Conservation (phyloP, 2,888 invertebrate species). For the Rhimphoctona megacephalus region DNA sequence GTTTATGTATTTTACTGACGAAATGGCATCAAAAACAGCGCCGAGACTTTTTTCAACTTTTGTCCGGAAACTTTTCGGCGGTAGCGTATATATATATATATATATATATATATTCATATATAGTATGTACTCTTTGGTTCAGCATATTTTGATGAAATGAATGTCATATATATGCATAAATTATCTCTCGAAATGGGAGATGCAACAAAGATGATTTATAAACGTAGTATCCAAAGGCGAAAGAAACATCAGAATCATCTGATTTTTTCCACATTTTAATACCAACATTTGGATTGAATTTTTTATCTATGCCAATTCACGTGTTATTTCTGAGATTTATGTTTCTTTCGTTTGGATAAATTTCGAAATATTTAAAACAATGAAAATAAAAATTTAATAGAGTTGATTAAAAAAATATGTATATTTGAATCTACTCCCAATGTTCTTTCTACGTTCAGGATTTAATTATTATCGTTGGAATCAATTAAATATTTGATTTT, state of each 20-base stretch:
- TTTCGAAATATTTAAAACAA: not conserved
- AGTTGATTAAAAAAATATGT: not conserved
- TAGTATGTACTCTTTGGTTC: slow-evolving; percentile 62
- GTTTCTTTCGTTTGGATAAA: not conserved
- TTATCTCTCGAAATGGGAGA: slow-evolving; percentile 38
- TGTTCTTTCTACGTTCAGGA: not conserved
- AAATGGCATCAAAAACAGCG: too few relatives aligned
- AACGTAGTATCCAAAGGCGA: slow-evolving; percentile 30
- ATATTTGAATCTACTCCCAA: too few relatives aligned
- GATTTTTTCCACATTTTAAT: slow-evolving; percentile 33
- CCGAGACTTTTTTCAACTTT: too few relatives aligned
- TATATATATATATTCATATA: not conserved
- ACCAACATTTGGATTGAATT: not conserved
- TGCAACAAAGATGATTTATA: slow-evolving; percentile 45
- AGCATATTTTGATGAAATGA: slow-evolving; percentile 40
- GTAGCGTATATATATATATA: too few relatives aligned
- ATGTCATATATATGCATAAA: slow-evolving; percentile 39
- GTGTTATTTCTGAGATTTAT: not conserved
- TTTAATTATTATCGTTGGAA: not conserved
- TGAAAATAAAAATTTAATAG: not conserved
- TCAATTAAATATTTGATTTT: not conserved
- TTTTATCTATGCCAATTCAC: not conserved
- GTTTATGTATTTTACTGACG: too few relatives aligned
- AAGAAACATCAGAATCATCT: slow-evolving; percentile 1
- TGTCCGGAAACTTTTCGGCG: too few relatives aligned